Evolutionary conservation across 2,113 vertebrate species (phyloP).

Genomic region (Bubo scandiacus): DNA sequence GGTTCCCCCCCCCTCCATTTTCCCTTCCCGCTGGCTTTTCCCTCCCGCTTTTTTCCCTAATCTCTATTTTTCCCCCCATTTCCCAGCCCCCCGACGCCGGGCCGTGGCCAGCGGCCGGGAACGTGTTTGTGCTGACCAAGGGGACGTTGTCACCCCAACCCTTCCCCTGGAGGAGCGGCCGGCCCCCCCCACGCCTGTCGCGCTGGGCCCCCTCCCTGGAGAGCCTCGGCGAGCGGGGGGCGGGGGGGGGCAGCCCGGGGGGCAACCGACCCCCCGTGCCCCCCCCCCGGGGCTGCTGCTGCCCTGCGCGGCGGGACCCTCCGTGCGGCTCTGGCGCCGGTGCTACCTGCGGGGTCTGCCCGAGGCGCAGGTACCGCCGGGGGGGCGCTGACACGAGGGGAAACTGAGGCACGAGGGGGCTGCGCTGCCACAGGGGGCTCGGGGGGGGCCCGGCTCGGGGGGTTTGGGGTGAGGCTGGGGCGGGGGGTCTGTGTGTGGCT

Average conservation of each 20-base stretch:
- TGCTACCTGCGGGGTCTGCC: slow-evolving; percentile 89
- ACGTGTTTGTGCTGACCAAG: slow-evolving; percentile 80
- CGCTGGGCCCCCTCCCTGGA: slow-evolving; percentile 77
- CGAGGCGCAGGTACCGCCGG: slow-evolving; percentile 80
- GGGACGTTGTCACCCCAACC: slow-evolving; percentile 78
- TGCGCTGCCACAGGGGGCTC: too few relatives aligned
- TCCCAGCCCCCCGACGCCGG: too few relatives aligned
- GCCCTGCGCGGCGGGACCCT: slow-evolving; percentile 82
- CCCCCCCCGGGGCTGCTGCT: slow-evolving; percentile 77
- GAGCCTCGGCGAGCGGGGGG: slow-evolving; percentile 74
- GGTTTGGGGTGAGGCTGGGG: not conserved
- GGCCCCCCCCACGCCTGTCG: slow-evolving; percentile 74
- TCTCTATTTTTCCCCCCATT: too few relatives aligned
- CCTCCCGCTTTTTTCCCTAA: too few relatives aligned
- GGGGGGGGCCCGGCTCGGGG: not conserved
- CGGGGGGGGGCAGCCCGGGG: not conserved
- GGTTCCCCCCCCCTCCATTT: too few relatives aligned
- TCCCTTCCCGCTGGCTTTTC: too few relatives aligned
- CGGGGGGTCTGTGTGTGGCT: not conserved
- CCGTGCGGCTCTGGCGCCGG: slow-evolving; percentile 84
- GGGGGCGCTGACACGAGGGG: not conserved
- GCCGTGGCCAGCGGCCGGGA: not conserved
- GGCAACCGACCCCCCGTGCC: not conserved
- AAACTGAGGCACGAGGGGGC: not conserved
- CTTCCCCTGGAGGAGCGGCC: slow-evolving; percentile 83